These are phyloP conservation scores for Yponomeuta plumbellus DNA, from an alignment of 2,888 invertebrate species.

Conservation along the genomic window DNA sequence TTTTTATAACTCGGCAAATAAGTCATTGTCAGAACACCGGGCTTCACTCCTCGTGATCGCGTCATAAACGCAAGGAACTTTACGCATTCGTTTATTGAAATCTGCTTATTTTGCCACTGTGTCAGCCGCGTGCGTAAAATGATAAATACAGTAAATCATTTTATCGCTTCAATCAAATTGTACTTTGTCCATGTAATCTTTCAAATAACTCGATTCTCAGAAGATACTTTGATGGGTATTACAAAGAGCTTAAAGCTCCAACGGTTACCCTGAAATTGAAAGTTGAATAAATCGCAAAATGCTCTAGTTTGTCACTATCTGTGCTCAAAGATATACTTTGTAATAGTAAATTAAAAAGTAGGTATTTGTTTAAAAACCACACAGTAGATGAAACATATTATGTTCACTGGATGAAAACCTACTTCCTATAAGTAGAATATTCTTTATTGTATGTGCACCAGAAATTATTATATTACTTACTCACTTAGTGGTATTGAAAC, in stretches of 20 bases:
- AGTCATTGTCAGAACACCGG: constrained; percentile 51
- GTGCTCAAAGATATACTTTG: too few relatives aligned
- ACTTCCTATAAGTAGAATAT: too few relatives aligned
- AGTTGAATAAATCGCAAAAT: neutral
- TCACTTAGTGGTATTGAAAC: too few relatives aligned
- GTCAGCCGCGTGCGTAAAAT: neutral
- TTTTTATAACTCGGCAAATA: constrained; percentile 60
- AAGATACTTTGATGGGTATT: neutral
- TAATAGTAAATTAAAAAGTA: too few relatives aligned
- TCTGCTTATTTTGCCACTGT: constrained; percentile 24
- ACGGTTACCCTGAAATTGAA: neutral
- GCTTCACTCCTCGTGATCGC: constrained; percentile 41
- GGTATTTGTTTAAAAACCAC: too few relatives aligned
- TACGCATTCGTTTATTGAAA: constrained; percentile 43
- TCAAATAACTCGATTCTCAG: neutral
- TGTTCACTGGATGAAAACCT: too few relatives aligned
- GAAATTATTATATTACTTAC: too few relatives aligned
- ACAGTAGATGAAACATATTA: too few relatives aligned
- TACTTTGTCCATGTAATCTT: neutral
- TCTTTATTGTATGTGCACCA: too few relatives aligned
- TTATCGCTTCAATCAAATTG: neutral
- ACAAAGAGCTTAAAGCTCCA: neutral
- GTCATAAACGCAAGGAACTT: constrained; percentile 43
- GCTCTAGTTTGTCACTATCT: neutral
- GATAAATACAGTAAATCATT: neutral